Evolutionary conservation across 2,888 invertebrate genomes (phyloP), one percentile per base, ranked within the genome.

Genomic region (Nipponacmea schrenckii): DNA sequence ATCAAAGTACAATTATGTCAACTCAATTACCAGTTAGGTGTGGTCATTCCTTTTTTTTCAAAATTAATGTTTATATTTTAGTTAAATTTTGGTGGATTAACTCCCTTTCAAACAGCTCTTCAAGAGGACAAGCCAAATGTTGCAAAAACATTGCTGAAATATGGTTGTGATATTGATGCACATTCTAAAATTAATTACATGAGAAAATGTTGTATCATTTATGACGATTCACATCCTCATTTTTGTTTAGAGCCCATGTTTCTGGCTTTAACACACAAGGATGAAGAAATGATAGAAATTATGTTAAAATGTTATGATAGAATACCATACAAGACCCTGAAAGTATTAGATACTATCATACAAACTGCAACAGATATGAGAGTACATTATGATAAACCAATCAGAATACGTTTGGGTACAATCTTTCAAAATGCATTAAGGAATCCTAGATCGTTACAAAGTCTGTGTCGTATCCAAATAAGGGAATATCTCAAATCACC

Each of bases 171-270:
- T 78, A 82, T 87, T 12, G 79, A 83, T 14, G 82, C 83, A 14
- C 84, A 83, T 68, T 78, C 81, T 62, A 79, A 80, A 67, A 76
- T 81, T 39, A 79, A 73, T 24, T 76, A 78, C 5, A 70, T 83
- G 10, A 76, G 79, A 72, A 78, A 79, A 45, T 88, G 88, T 68
- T 88, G 87, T 72, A 69, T 81, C 5, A 69, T 74, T 14, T 82
- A 85, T 75, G 81, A 81, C n/a, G 88, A 88, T 75, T 39, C 75
- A 3, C 87, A 87, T 73, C 87, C 88, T 3, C 87, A 87, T 77
- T 82, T 87, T 69, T 86, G 83, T 69, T 80, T 87, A 66, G 85
- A 87, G 72, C 88, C 88, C 4, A 70, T 88, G 45, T 87, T 86
- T 74, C 75, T 82, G 56, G 84, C 86, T 45, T 73, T 87, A 72